Conservation (phyloP, 2,113 vertebrate genomes). For the Periophthalmus modestus region DNA sequence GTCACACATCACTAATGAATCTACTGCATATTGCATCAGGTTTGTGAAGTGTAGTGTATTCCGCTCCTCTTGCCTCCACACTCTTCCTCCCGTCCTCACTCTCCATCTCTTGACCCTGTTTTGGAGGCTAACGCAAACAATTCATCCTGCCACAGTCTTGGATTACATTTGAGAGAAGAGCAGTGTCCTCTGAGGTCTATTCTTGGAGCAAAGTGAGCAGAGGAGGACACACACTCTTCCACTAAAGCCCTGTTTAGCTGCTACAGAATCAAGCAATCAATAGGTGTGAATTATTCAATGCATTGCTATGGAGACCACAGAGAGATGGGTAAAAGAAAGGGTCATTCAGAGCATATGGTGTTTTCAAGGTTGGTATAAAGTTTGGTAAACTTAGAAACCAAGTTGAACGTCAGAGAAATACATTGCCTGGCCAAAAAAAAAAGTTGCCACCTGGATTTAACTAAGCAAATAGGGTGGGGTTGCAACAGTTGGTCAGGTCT, state of each 20-base stretch:
- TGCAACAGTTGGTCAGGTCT: too few species aligned
- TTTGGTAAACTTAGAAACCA: background rate
- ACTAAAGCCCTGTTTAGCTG: conserved; percentile 34
- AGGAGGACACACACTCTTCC: conserved; percentile 7
- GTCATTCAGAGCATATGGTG: too few species aligned
- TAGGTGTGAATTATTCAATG: conserved; percentile 52
- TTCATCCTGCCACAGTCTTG: conserved; percentile 7
- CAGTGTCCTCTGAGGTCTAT: conserved; percentile 33
- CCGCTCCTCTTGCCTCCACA: too few species aligned
- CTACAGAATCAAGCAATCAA: conserved; percentile 23
- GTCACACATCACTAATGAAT: too few species aligned
- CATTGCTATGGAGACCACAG: background rate
- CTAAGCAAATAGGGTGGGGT: too few species aligned
- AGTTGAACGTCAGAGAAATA: background rate
- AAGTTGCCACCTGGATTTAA: too few species aligned
- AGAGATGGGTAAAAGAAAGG: conserved; percentile 6
- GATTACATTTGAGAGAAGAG: background rate
- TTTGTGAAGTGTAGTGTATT: too few species aligned
- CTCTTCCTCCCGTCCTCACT: too few species aligned
- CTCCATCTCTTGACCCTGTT: conserved; percentile 15
- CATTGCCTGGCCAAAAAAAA: too few species aligned
- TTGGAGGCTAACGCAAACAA: conserved; percentile 30
- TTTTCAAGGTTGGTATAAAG: background rate
- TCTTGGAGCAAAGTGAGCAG: conserved; percentile 38
- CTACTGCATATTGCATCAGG: too few species aligned